Base-by-base conservation (phyloP, 2,113 vertebrate species). In the Cyrtonyx montezumae region DNA sequence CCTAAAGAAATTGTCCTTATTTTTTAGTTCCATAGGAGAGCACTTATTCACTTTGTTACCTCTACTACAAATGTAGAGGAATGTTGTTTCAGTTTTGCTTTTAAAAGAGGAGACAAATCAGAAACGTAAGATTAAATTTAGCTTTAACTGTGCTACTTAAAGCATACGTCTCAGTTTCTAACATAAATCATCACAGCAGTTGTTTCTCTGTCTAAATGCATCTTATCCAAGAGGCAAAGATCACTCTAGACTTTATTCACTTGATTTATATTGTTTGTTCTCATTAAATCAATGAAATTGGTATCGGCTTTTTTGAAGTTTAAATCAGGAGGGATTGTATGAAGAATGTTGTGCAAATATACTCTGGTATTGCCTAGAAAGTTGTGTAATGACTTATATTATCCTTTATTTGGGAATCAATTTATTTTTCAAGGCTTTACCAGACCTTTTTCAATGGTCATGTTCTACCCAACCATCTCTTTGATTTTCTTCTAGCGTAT, bases 221-320 rank as follows among this genome's bases (percentile, higher is more conserved):
- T 94, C 58, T 96, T 73, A 93, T 91, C 32, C 15, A 61, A 86
- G 85, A 94, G 67, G 3, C n/a, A 80, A 92, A 88, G 53, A 73
- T 94, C 76, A 85, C 73, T 45, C 43, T 74, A 62, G 84, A 87
- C n/a, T 87, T 77, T 19, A 43, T 95, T 95, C 51, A 94, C 84
- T 95, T 91, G 66, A 65, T 94, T 96, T 91, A 43, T 79, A 91
- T 63, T 87, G 42, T 87, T 93, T 96, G 94, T 93, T 90, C 92
- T 80, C 74, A 95, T 96, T 91, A 93, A 89, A 79, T 84, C 92
- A 96, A 87, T 90, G 91, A 96, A 97, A 92, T 61, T 66, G n/a
- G 16, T 85, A 81, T 94, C 86, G 94, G 48, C 63, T 94, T 94
- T 59, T 92, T 95, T 65, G 74, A 87, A 73, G 45, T 70, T 79